Evolutionary conservation across 2,888 invertebrate genomes (phyloP), one percentile per base, ranked within the genome.

Genomic region (Cosmia pyralina): DNA sequence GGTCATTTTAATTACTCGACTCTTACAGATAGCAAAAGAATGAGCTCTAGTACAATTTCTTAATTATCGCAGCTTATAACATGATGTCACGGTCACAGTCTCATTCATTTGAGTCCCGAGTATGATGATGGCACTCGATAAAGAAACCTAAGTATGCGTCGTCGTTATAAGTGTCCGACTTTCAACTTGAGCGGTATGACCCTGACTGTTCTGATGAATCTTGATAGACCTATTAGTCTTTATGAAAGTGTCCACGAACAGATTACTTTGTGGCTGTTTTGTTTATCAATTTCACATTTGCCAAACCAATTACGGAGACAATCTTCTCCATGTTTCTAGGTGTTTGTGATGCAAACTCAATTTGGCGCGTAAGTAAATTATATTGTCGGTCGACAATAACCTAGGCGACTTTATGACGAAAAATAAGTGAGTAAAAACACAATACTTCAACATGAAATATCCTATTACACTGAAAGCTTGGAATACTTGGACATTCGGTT

Each of bases 91-190:
- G 80, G 84, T 64, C 86, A 19, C 68, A 59, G 59, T 57, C 52
- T 77, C 73, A 80, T 82, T 86, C 68, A 80, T 84, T 71, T 22
- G 76, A 74, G 66, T 66, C 58, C 71, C 71, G 55, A 74, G 75
- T 82, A 72, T 78, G 78, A 76, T 78, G 41, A 41, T 28, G 82
- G 69, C 76, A 79, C 68, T 60, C 72, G 64, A 79, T 82, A 77
- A 69, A 75, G 74, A 75, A 22, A 66, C 65, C 57, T 58, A 70
- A 74, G 74, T 41, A 72, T 50, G 55, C 57, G 57, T 28, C 44
- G 28, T 55, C 58, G 66, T 70, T 74, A 67, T 53, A 46, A 67
- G 69, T 72, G 67, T 52, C 48, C 4, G 53, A 65, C 52, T 69
- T 64, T 71, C 63, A 57, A 63, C 70, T 67, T 69, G 66, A 79